Evolutionary conservation across 2,888 invertebrate species (phyloP), one percentile per base, ranked within the genome.

Genomic region (Globia sparganii): DNA sequence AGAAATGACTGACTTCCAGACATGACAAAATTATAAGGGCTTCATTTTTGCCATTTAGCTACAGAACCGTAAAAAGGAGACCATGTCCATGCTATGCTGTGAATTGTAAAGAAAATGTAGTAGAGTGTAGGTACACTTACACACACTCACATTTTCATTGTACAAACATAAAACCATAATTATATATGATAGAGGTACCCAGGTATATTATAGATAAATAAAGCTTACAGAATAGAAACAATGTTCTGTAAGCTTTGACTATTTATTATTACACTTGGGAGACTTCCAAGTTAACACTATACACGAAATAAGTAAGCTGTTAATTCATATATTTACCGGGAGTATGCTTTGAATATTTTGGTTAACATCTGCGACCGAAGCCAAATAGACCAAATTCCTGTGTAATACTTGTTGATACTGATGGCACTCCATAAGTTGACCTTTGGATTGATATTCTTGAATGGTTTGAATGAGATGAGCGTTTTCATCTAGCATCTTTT

Each of bases 401-500:
- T 99, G 99, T 84, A 99, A 96, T 83, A 99, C 97, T 94, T 99
- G 99, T 93, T 99, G 99, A 94, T 99, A 99, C 97, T 99, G 99
- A 93, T 99, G 97, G 92, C 99, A 99, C 97, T 99, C 99, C 95
- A 98, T 98, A 34, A 98, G 97, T 94, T 99, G 99, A 80, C 99
- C 99, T 97, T 99, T 99, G 86, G 98, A 98, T 96, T 99, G 99
- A 95, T 98, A 99, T 89, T 99, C 99, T 94, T 99, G 98, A 92
- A 99, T 99, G 15, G 99, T 99, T 97, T 99, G 99, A 90, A 99
- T 99, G 65, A 99, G 97, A 93, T 99, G 99, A 89, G 98, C 98
- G 94, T 99, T 99, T 96, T 99, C 99, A 96, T 99, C 99, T 80
- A 99, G 97, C 97, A 99, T 98, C 97, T 99, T 99, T 94, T 99